These are phyloP conservation scores for Antigone vipio DNA, from an alignment of 2,113 vertebrate species.

Conservation along the genomic window DNA sequence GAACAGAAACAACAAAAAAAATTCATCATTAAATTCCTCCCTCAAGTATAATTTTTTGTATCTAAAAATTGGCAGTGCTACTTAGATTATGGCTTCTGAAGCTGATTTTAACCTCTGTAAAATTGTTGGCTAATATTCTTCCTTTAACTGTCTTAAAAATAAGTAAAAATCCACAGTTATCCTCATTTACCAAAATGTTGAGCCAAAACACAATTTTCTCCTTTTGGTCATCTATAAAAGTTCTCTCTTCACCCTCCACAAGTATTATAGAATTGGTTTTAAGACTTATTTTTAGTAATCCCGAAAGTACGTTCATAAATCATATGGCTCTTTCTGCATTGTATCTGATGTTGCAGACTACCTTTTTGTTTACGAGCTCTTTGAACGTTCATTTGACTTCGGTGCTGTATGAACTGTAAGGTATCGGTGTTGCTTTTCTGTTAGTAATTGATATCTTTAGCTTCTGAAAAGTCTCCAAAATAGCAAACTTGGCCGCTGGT, in stretches of 20 bases:
- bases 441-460: not conserved
- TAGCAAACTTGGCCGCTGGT: not conserved
- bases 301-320: not conserved
- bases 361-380: not conserved
- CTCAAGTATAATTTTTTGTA: not conserved
- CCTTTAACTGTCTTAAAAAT: not conserved
- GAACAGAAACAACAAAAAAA: not conserved
- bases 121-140: not conserved
- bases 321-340: not conserved
- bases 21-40: not conserved
- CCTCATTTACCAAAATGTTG: not conserved
- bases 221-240: not conserved
- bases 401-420: not conserved
- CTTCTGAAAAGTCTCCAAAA: not conserved
- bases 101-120: not conserved
- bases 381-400: not conserved
- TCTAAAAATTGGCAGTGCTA: not conserved
- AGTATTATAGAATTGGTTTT: not conserved
- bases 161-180: not conserved
- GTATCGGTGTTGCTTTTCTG: not conserved
- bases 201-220: not conserved
- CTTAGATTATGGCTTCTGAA: not conserved
- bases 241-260: not conserved
- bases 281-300: not conserved
- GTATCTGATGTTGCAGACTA: not conserved